Base-by-base conservation (phyloP, 2,797 vertebrate genomes). In the Arnoldichthys spilopterus region DNA sequence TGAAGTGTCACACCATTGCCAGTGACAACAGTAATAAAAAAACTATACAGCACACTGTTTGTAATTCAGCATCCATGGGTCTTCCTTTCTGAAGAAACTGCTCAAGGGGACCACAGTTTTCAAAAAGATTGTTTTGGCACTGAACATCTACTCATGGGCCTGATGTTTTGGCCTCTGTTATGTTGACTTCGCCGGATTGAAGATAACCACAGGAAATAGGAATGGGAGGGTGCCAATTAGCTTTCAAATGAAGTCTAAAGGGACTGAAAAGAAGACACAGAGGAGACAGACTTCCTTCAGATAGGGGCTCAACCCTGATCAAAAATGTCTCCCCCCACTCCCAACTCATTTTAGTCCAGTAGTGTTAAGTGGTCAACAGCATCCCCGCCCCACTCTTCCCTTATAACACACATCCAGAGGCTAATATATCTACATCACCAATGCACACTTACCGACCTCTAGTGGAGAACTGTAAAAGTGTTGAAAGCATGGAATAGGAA, bases 161-260 rank as follows among this genome's bases (percentile, higher is more conserved):
- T 53, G 15, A 64, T 4, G 22, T 51, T 77, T 43, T 78, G 61
- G 28, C 77, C 20, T 66, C 15, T 20, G 28, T n/a, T 47, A 22
- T 82, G 43, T 66, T 12, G 13, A 64, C 51, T 70, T 58, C 18
- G 22, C 13, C 43, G 68, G 51, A 77, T 71, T 67, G n/a, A n/a
- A 76, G 37, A 85, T 69, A 79, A 81, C 30, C 32, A 79, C 79
- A 82, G 74, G 83, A 84, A 85, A 80, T 79, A 40, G 37, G 24
- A 74, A n/a, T 37, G 67, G 54, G 58, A 62, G 30, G 66, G 56
- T n/a, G 32, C 45, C 47, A 81, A 82, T 82, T 62, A 80, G 63
- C 54, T 62, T 69, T 63, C 22, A 77, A 61, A 64, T 76, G 20
- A 64, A 56, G 79, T 75, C 72, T 69, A 67, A 78, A 51, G 56